Evolutionary conservation across 2,797 vertebrate genomes (phyloP).

Genomic region (Enteromius treurensis): DNA sequence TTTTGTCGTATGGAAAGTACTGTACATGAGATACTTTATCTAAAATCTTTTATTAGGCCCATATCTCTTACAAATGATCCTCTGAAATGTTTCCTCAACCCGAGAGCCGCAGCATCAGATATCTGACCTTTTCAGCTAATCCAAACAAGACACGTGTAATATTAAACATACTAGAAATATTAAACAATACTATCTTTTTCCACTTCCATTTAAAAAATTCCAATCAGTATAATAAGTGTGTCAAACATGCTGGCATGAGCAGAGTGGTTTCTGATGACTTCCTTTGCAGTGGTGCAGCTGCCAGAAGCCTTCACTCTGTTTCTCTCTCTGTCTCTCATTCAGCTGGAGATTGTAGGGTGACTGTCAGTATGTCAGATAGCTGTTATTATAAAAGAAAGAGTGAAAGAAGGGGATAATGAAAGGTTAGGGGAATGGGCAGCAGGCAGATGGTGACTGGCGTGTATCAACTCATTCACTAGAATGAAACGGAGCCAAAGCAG

Average conservation of each 20-base stretch:
- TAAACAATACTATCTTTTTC: neutral
- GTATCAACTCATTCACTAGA: conserved; percentile 28
- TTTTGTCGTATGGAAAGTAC: neutral
- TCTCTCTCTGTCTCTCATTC: conserved; percentile 41
- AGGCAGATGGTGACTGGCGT: conserved; percentile 49
- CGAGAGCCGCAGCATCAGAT: neutral
- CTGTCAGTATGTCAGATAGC: conserved; percentile 46
- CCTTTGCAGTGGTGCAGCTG: neutral
- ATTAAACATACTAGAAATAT: neutral
- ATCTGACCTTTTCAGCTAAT: conserved; percentile 19
- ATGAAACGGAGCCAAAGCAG: conserved; percentile 34
- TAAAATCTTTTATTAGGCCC: neutral
- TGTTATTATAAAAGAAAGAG: conserved; percentile 54
- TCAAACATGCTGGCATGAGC: neutral
- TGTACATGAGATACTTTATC: neutral
- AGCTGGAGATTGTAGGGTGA: conserved; percentile 58
- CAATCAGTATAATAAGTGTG: neutral
- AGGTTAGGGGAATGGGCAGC: conserved; percentile 43
- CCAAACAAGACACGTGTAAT: neutral
- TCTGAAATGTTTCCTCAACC: neutral
- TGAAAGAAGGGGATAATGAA: conserved; percentile 49
- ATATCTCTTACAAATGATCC: neutral
- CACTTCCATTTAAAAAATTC: conserved; percentile 21
- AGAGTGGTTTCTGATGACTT: conserved; percentile 11
- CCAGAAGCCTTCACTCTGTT: neutral